A percentile compares a stretch with the other conserved stretches of the same genome.
These are phyloP conservation scores for Hyalella azteca DNA, from an alignment of 2,888 invertebrate genomes.

Conservation along the genomic window DNA sequence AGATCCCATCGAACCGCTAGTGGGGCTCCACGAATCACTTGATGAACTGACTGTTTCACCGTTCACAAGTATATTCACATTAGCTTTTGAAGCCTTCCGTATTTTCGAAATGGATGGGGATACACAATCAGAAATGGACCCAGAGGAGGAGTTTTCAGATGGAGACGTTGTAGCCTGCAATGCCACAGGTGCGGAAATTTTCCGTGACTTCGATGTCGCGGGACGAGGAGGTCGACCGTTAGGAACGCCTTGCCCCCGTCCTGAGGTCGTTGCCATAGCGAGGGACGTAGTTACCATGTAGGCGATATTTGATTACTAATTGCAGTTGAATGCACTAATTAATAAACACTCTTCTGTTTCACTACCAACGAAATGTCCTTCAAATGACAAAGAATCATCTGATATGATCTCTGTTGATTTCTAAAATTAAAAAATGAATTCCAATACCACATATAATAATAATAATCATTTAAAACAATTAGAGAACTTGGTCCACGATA, in stretches of 20 bases:
- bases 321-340: too few species aligned
- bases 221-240: not conserved
- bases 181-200: not conserved
- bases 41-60: not conserved
- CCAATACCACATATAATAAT: too few species aligned
- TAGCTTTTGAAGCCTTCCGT: not conserved
- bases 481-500: too few species aligned
- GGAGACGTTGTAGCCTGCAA: not conserved
- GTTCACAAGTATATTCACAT: not conserved
- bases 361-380: too few species aligned
- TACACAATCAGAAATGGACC: not conserved
- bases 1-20: not conserved
- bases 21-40: not conserved
- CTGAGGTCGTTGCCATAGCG: not conserved
- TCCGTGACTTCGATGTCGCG: not conserved
- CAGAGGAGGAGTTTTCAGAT: not conserved
- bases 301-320: too few species aligned
- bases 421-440: too few species aligned
- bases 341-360: too few species aligned
- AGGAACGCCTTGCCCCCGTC: not conserved
- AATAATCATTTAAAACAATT: too few species aligned
- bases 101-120: not conserved
- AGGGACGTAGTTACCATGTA: not conserved
- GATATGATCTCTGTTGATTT: too few species aligned
- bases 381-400: too few species aligned